Evolutionary conservation across 2,797 vertebrate genomes (phyloP).

Genomic region (Halcyon smyrnensis): DNA sequence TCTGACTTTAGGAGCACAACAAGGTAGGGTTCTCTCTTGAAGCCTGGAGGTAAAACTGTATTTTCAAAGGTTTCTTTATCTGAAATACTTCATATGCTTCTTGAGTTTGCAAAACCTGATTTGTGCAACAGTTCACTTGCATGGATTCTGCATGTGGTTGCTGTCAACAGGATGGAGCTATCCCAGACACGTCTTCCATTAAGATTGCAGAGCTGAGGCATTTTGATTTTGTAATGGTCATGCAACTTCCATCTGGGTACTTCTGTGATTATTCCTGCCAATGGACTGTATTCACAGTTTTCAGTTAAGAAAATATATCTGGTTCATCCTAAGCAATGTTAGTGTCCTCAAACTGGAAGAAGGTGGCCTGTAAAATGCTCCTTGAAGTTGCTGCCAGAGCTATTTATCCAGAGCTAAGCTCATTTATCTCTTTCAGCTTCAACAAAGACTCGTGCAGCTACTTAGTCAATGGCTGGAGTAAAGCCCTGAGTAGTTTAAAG

Average conservation of each 20-base stretch:
- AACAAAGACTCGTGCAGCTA: background rate
- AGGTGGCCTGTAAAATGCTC: background rate
- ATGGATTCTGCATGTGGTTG: background rate
- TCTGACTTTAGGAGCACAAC: slow-evolving; percentile 82
- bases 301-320: background rate
- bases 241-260: background rate
- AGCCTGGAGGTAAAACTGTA: slow-evolving; percentile 27
- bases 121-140: background rate
- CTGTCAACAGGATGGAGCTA: background rate
- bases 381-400: background rate
- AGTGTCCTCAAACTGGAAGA: background rate
- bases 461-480: background rate
- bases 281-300: background rate
- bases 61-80: slow-evolving; percentile 33
- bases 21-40: slow-evolving; percentile 85
- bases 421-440: background rate
- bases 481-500: background rate
- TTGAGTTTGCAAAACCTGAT: background rate
- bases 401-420: background rate
- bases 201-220: background rate
- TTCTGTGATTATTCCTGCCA: background rate
- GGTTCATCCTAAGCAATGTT: background rate
- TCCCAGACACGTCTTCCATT: background rate
- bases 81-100: slow-evolving; percentile 16
- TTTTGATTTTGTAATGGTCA: background rate